A percentile compares a stretch with the other conserved stretches of the same genome.
phyloP scores from a whole-genome alignment of 1,140 invertebrate genomes.

The Drosophila pachea region DNA sequence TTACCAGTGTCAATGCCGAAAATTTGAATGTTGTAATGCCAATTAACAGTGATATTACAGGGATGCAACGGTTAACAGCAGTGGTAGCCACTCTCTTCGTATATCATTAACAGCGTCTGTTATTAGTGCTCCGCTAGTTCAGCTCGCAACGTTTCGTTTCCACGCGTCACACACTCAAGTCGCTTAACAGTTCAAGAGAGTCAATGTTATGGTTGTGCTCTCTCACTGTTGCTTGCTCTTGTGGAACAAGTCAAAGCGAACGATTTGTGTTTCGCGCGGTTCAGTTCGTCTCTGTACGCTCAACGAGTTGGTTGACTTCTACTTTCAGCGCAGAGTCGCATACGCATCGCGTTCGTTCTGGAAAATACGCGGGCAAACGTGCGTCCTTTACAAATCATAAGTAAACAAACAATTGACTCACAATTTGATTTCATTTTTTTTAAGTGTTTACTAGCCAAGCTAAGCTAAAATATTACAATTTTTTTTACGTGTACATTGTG shows the following conservation, averaged over 20 bases:
- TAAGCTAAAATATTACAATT: conserved; percentile 25
- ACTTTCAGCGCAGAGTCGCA: conserved; percentile 11
- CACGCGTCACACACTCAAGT: conserved; percentile 5
- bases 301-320: conserved; percentile 41
- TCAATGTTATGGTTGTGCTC: neutral
- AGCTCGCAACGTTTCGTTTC: conserved; percentile 20
- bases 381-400: conserved; percentile 31
- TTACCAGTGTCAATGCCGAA: conserved; percentile 34
- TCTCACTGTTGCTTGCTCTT: conserved; percentile 10
- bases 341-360: conserved; percentile 28
- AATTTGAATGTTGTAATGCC: neutral
- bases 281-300: conserved; percentile 61
- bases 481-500: conserved; percentile 31
- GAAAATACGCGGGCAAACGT: conserved; percentile 33
- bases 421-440: conserved; percentile 3
- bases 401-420: conserved; percentile 35
- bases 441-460: conserved; percentile 1
- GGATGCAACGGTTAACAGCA: conserved; percentile 19
- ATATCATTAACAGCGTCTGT: conserved; percentile 8
- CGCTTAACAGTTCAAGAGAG: neutral
- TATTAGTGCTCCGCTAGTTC: conserved; percentile 10
- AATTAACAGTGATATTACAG: conserved; percentile 5
- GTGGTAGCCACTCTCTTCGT: conserved; percentile 2
- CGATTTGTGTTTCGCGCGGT: conserved; percentile 25
- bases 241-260: conserved; percentile 5